Evolutionary conservation across 2,797 vertebrate species (phyloP).

Genomic region (Hozukius guyotensis): DNA sequence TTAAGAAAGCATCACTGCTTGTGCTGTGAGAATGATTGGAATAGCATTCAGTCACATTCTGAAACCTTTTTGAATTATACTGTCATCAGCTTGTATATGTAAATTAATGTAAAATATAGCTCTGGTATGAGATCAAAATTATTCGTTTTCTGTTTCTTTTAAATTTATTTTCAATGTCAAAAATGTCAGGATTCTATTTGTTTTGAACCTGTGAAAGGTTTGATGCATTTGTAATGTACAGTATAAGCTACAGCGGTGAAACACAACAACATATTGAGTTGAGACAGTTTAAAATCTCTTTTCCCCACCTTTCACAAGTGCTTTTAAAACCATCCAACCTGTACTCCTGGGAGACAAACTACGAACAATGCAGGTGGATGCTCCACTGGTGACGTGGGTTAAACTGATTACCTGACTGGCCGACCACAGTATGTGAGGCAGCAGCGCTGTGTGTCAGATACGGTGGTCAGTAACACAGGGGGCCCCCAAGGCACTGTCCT

Average conservation of each 20-base stretch:
- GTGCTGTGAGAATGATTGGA: not conserved
- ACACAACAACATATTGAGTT: not conserved
- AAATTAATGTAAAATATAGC: not conserved
- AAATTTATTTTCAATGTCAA: not conserved
- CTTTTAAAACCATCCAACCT: too few species aligned
- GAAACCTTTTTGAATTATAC: not conserved
- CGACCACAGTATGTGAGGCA: too few species aligned
- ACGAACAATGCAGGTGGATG: too few species aligned
- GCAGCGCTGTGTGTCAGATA: too few species aligned
- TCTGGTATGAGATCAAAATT: not conserved
- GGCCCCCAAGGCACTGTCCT: too few species aligned
- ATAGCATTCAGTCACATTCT: not conserved
- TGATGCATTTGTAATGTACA: slow-evolving; percentile 12
- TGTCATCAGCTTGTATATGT: not conserved
- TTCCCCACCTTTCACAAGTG: not conserved
- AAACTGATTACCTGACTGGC: too few species aligned
- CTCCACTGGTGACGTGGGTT: too few species aligned
- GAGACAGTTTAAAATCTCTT: not conserved
- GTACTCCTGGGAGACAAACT: too few species aligned
- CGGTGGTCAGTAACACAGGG: too few species aligned
- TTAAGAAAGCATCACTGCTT: not conserved
- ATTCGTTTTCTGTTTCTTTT: not conserved
- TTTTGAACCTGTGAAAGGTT: not conserved
- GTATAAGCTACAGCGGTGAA: not conserved
- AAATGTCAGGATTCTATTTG: not conserved